phyloP scores from a whole-genome alignment of 2,797 vertebrate genomes.

The Argya squamiceps region DNA sequence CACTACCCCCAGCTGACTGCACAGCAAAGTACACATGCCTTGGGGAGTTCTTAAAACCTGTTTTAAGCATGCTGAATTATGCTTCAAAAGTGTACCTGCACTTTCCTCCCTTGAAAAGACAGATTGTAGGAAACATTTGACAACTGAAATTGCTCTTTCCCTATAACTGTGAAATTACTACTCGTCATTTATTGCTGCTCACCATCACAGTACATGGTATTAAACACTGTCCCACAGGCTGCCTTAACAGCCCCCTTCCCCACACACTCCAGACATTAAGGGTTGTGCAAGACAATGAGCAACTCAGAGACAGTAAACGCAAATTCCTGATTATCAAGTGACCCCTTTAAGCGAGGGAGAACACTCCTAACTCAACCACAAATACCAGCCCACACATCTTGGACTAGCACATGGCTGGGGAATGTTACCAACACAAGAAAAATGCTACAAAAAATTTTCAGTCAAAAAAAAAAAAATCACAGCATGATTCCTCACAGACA shows the following conservation, averaged over 20 bases:
- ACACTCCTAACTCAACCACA: not conserved
- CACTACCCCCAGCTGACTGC: not conserved
- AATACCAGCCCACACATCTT: not conserved
- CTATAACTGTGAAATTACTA: not conserved
- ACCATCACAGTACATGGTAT: not conserved
- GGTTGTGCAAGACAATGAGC: rapidly evolving
- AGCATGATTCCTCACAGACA: not conserved
- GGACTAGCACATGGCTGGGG: not conserved
- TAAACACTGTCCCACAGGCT: not conserved
- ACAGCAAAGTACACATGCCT: not conserved
- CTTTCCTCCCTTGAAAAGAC: not conserved
- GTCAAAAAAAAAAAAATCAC: not conserved
- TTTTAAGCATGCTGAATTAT: not conserved
- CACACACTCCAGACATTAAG: not conserved
- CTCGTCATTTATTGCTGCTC: not conserved
- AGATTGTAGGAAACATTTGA: rapidly evolving
- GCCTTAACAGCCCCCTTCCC: not conserved
- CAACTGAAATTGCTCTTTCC: not conserved
- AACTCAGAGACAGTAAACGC: not conserved
- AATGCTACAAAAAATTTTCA: not conserved
- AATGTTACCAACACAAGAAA: not conserved
- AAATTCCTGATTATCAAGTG: not conserved
- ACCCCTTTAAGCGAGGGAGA: not conserved
- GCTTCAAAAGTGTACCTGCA: not conserved
- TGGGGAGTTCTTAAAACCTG: not conserved